Evolutionary conservation across 2,888 invertebrate genomes (phyloP).

Genomic region (Leptopilina syphax): DNA sequence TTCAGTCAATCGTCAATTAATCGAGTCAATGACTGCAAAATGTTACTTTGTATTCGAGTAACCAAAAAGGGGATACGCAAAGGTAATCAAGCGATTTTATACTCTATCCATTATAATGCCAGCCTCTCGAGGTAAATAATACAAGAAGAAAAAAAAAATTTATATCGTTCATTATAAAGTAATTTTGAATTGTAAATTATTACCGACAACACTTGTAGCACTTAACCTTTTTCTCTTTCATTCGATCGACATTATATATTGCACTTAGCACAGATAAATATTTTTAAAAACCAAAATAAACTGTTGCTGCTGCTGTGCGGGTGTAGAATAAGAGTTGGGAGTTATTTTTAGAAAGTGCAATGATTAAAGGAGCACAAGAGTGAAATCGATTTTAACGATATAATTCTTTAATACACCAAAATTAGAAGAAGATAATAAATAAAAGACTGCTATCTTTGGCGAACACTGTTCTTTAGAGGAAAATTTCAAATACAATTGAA

Average conservation of each 20-base stretch:
- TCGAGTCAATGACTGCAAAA: slow-evolving; percentile 29
- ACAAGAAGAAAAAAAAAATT: background rate
- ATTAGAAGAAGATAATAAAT: background rate
- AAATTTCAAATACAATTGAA: no score
- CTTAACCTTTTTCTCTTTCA: background rate
- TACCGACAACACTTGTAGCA: background rate
- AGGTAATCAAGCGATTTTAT: slow-evolving; percentile 29
- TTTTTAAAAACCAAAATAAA: no score
- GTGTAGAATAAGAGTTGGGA: slow-evolving; percentile 34
- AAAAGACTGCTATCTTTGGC: background rate
- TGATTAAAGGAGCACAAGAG: slow-evolving; percentile 27
- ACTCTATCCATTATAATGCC: background rate
- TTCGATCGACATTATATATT: background rate
- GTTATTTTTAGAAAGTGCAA: slow-evolving; percentile 25
- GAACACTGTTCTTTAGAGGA: no score
- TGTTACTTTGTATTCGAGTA: slow-evolving; percentile 23
- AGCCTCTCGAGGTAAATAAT: background rate
- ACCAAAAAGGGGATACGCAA: slow-evolving; percentile 11
- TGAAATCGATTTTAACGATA: slow-evolving; percentile 31
- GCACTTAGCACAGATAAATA: background rate
- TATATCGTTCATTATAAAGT: background rate
- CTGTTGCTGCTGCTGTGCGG: slow-evolving; percentile 13
- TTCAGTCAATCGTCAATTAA: slow-evolving; percentile 27
- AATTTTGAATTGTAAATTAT: background rate
- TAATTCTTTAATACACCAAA: background rate